Evolutionary conservation across 2,888 invertebrate species (phyloP).

Genomic region (Polydesmus complanatus): DNA sequence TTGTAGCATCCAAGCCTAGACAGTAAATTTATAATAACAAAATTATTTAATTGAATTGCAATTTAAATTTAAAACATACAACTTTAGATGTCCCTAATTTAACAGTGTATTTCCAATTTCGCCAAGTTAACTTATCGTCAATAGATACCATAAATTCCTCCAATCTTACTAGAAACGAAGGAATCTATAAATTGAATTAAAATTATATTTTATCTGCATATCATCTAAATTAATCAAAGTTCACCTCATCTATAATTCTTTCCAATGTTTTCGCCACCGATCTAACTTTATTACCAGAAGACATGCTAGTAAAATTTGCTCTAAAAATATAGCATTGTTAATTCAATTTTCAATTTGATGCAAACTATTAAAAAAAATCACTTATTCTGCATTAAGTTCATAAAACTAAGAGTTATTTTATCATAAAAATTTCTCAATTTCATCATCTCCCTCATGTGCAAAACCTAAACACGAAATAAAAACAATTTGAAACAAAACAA

Average conservation of each 20-base stretch:
- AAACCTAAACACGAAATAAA: slow-evolving; percentile 31
- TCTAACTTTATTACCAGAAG: slow-evolving; percentile 43
- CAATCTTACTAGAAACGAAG: slow-evolving; percentile 44
- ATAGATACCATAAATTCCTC: slow-evolving; percentile 47
- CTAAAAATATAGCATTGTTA: slow-evolving; percentile 32
- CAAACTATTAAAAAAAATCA: slow-evolving; percentile 26
- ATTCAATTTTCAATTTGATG: neutral
- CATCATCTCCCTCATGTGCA: slow-evolving; percentile 42
- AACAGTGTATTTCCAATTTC: slow-evolving; percentile 34
- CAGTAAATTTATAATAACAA: slow-evolving; percentile 1
- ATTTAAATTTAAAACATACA: slow-evolving; percentile 34
- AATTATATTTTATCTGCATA: neutral
- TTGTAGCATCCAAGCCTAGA: slow-evolving; percentile 32
- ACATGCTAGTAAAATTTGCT: slow-evolving; percentile 47
- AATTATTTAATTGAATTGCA: neutral
- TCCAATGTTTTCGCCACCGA: slow-evolving; percentile 48
- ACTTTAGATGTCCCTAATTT: slow-evolving; percentile 44
- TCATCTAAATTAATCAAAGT: neutral
- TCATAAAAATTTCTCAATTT: slow-evolving; percentile 43
- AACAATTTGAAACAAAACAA: neutral
- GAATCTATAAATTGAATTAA: slow-evolving; percentile 28
- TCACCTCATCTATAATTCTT: slow-evolving; percentile 46
- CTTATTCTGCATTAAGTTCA: slow-evolving; percentile 43
- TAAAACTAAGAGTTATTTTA: slow-evolving; percentile 40
- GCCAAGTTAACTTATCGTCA: slow-evolving; percentile 41